phyloP scores from a whole-genome alignment of 2,888 invertebrate species.

The Sipha maydis region DNA sequence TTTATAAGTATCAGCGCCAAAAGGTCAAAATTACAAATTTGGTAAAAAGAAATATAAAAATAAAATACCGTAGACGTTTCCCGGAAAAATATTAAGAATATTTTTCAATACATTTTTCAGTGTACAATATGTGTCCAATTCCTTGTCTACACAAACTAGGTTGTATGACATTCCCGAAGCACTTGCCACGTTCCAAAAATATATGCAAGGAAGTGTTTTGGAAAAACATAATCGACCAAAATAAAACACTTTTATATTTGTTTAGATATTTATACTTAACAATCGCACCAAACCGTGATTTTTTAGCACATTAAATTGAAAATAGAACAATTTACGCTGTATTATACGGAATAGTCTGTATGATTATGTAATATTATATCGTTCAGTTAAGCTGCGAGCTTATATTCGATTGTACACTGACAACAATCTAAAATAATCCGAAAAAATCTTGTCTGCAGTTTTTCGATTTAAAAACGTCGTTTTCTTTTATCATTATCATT shows the following conservation, averaged over 20 bases:
- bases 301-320: not conserved
- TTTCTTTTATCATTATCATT: not conserved
- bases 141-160: not conserved
- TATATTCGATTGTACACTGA: not conserved
- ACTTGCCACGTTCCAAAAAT: not conserved
- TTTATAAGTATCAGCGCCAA: not conserved
- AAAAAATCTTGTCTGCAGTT: not conserved
- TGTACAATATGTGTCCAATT: not conserved
- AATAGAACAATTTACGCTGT: not conserved
- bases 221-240: not conserved
- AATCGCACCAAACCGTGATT: not conserved
- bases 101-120: not conserved
- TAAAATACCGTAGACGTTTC: not conserved
- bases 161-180: not conserved
- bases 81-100: not conserved
- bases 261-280: not conserved
- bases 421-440: not conserved
- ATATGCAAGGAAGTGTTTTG: too few relatives aligned
- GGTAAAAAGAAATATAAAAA: not conserved
- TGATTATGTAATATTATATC: not conserved
- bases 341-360: not conserved
- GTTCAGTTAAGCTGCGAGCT: not conserved
- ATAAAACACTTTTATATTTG: not conserved
- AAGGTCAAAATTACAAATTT: not conserved
- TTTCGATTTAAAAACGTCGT: not conserved